Conservation (phyloP, 2,113 vertebrate species). For the Eptatretus burgeri region DNA sequence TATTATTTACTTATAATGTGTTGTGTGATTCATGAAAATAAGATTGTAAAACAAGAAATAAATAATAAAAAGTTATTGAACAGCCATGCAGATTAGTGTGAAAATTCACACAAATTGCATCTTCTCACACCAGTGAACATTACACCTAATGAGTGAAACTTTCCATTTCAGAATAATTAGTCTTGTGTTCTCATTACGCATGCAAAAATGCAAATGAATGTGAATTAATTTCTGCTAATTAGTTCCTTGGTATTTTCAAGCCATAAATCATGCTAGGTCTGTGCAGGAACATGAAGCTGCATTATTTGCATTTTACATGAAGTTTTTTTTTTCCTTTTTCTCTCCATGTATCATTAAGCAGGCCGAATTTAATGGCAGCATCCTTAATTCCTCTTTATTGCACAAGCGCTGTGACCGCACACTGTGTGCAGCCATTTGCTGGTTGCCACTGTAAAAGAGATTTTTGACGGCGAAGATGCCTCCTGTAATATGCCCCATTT, state of each 20-base stretch:
- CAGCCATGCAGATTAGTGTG: background rate
- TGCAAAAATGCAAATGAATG: conserved; percentile 6
- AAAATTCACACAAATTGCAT: conserved; percentile 4
- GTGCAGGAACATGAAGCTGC: background rate
- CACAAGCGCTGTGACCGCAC: background rate
- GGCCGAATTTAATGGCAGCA: conserved; percentile 1
- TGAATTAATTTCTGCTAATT: conserved; percentile 6
- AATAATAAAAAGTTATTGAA: background rate
- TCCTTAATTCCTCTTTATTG: background rate
- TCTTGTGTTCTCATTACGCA: background rate
- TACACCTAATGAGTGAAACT: conserved; percentile 6
- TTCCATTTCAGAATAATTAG: conserved; percentile 3
- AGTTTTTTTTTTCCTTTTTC: background rate
- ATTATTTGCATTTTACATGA: conserved; percentile 5
- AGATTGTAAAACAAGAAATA: too few species aligned
- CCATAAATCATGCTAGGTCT: background rate
- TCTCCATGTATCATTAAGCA: conserved; percentile 1
- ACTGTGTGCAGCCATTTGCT: background rate
- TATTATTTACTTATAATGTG: too few species aligned
- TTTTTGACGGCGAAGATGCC: background rate
- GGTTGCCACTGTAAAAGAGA: background rate
- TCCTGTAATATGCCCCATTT: background rate
- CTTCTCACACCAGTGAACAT: conserved; percentile 5
- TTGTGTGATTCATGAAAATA: too few species aligned
- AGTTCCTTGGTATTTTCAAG: conserved; percentile 5